A percentile compares a stretch with the other conserved stretches of the same genome.
These are phyloP conservation scores for Tenualosa thibaudeaui DNA, from an alignment of 2,797 vertebrate genomes.

Conservation along the genomic window DNA sequence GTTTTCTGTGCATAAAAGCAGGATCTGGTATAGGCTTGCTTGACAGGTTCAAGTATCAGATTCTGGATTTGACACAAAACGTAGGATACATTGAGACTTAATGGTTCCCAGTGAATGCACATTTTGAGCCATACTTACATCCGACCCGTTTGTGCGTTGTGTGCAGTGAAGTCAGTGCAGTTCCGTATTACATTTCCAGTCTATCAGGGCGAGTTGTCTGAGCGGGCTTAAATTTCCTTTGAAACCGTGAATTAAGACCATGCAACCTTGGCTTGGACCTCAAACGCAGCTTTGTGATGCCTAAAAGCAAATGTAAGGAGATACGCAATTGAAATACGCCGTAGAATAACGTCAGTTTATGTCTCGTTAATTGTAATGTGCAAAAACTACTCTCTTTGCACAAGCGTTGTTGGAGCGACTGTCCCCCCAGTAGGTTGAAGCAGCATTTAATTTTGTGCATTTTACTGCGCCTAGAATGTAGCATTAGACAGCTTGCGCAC, in stretches of 20 bases:
- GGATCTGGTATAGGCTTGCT: constrained; percentile 53
- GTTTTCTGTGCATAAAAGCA: constrained; percentile 19
- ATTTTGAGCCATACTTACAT: constrained; percentile 11
- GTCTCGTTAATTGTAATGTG: neutral
- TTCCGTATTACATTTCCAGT: constrained; percentile 9
- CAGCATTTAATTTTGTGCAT: constrained; percentile 9
- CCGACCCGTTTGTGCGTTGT: constrained; percentile 9
- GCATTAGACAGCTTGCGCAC: constrained; percentile 19
- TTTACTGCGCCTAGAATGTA: neutral
- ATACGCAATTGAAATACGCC: neutral
- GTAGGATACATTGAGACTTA: constrained; percentile 24
- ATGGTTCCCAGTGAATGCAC: constrained; percentile 11
- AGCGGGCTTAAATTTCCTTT: neutral
- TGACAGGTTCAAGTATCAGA: constrained; percentile 63
- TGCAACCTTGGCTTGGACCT: constrained; percentile 16
- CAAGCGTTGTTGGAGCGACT: neutral
- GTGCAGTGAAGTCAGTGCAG: neutral
- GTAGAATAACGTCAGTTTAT: constrained; percentile 4
- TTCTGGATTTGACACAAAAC: constrained; percentile 55
- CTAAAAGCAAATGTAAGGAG: constrained; percentile 23
- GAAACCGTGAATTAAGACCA: constrained; percentile 21
- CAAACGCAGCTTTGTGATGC: constrained; percentile 11
- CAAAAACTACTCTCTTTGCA: neutral
- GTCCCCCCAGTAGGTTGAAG: neutral
- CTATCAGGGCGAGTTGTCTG: constrained; percentile 21